A percentile compares a stretch with the other conserved stretches of the same genome.
phyloP scores from a whole-genome alignment of 2,888 invertebrate genomes.

The Thera britannica region DNA sequence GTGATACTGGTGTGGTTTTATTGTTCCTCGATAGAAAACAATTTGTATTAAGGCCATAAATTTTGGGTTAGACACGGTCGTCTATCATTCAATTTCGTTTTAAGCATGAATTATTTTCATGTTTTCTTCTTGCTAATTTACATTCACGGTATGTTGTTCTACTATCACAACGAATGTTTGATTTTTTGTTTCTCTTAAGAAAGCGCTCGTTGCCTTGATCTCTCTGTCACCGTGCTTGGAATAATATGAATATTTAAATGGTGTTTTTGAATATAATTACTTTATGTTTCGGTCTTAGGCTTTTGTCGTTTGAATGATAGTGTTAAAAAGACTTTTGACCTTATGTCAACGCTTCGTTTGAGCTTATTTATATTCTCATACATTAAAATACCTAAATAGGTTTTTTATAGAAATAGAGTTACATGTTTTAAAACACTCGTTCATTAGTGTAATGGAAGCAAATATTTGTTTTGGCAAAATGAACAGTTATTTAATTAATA shows the following conservation, averaged over 20 bases:
- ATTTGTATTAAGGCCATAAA: constrained; percentile 68
- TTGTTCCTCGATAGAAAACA: constrained; percentile 70
- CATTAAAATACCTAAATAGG: no score
- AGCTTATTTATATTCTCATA: neutral
- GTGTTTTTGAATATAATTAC: constrained; percentile 62
- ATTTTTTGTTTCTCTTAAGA: constrained; percentile 56
- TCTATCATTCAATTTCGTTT: constrained; percentile 62
- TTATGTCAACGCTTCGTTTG: constrained; percentile 44
- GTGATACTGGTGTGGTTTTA: constrained; percentile 56
- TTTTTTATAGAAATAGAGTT: neutral
- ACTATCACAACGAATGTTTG: constrained; percentile 62
- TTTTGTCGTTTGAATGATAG: constrained; percentile 41
- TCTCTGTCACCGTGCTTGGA: constrained; percentile 62
- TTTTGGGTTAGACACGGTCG: constrained; percentile 67
- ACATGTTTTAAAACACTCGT: neutral
- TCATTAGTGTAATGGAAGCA: neutral
- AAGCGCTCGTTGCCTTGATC: constrained; percentile 54
- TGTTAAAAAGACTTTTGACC: constrained; percentile 50
- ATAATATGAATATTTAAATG: constrained; percentile 73
- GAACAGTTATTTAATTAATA: neutral
- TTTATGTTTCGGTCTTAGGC: constrained; percentile 47
- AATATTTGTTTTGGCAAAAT: constrained; percentile 1
- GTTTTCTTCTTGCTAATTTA: constrained; percentile 66
- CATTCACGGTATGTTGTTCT: constrained; percentile 69
- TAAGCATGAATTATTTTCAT: constrained; percentile 47